Conservation (phyloP, 2,888 invertebrate genomes). For the Melieria omissa region DNA sequence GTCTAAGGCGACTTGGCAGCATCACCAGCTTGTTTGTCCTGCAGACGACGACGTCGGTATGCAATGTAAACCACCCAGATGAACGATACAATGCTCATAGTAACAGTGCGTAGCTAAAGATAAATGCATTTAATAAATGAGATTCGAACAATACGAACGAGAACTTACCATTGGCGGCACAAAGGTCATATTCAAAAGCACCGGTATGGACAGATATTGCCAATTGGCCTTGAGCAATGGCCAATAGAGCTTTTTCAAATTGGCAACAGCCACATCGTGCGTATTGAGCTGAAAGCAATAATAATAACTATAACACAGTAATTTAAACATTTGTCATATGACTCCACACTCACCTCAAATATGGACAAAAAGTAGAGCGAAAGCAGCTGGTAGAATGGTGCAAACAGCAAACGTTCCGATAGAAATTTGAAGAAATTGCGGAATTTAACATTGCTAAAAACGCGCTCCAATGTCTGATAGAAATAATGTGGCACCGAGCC, state of each 20-base stretch:
- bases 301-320: not conserved
- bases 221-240: slow-evolving; percentile 78
- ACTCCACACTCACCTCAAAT: slow-evolving; percentile 71
- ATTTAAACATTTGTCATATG: not conserved
- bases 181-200: slow-evolving; percentile 78
- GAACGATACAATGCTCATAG: slow-evolving; percentile 80
- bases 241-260: slow-evolving; percentile 74
- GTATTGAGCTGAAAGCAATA: slow-evolving; percentile 71
- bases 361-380: slow-evolving; percentile 79
- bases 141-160: slow-evolving; percentile 18
- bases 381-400: slow-evolving; percentile 78
- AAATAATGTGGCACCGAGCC: slow-evolving; percentile 84
- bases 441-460: slow-evolving; percentile 71
- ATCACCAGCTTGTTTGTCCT: slow-evolving; percentile 53
- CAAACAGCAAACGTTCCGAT: slow-evolving; percentile 78
- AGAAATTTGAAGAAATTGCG: slow-evolving; percentile 72
- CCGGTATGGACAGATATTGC: slow-evolving; percentile 80
- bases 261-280: slow-evolving; percentile 73
- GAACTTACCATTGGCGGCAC: slow-evolving; percentile 79
- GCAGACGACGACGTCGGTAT: slow-evolving; percentile 72
- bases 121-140: slow-evolving; percentile 29
- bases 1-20: slow-evolving; percentile 7
- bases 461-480: slow-evolving; percentile 73
- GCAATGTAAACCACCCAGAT: slow-evolving; percentile 83
- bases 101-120: slow-evolving; percentile 79